These are phyloP conservation scores for Ciconia stormi DNA, from an alignment of 2,113 vertebrate species.

Conservation along the genomic window DNA sequence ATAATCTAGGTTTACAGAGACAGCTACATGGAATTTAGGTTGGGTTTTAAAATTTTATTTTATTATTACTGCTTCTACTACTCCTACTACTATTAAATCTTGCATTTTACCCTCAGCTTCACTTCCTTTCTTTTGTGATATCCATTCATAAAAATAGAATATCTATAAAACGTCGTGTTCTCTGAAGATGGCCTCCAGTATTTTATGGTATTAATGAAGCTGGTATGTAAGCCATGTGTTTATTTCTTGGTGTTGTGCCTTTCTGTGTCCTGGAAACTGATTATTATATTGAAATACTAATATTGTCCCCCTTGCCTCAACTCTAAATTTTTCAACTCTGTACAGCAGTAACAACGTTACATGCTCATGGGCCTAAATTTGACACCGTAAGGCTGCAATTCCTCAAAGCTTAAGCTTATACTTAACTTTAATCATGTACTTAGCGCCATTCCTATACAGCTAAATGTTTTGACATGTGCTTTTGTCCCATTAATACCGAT, in stretches of 20 bases:
- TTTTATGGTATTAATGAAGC: not conserved
- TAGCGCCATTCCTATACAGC: not conserved
- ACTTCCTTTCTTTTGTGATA: not conserved
- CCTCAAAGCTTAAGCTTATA: not conserved
- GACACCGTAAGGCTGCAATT: not conserved
- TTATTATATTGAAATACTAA: not conserved
- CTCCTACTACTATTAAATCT: not conserved
- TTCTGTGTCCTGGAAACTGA: not conserved
- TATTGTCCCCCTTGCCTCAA: not conserved
- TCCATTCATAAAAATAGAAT: not conserved
- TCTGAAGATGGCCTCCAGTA: not conserved
- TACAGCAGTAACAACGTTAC: not conserved
- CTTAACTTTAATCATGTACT: not conserved
- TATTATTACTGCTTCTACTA: not conserved
- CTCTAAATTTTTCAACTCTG: not conserved
- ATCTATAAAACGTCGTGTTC: rapidly evolving
- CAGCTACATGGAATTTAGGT: not conserved
- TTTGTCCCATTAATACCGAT: not conserved
- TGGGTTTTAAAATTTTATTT: not conserved
- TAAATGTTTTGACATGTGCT: not conserved
- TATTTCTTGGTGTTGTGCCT: not conserved
- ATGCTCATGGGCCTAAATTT: not conserved
- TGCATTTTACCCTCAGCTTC: not conserved
- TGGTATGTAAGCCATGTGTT: not conserved
- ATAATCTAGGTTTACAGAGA: not conserved